Percentiles rank a stretch among this genome's conserved stretches.
These are phyloP conservation scores for Amphipoea oculea DNA, from an alignment of 2,888 invertebrate species.

Conservation along the genomic window DNA sequence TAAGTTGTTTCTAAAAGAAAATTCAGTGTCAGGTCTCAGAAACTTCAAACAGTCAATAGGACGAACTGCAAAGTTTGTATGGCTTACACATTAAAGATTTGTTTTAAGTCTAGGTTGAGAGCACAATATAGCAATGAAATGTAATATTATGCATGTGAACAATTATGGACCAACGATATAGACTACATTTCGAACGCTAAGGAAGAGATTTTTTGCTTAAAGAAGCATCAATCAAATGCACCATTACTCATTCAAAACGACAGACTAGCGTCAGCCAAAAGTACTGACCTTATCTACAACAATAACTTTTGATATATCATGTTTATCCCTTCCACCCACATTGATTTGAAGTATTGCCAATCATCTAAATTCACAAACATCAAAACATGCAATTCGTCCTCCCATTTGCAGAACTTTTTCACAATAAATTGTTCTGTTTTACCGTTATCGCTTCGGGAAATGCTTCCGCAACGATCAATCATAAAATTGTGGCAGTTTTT, in stretches of 20 bases:
- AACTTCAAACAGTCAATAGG: background rate
- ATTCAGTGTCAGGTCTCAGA: background rate
- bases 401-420: slow-evolving; percentile 61
- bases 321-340: slow-evolving; percentile 39
- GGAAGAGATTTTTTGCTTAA: slow-evolving; percentile 1
- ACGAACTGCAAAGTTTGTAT: background rate
- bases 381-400: slow-evolving; percentile 68
- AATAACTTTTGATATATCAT: slow-evolving; percentile 40
- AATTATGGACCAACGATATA: background rate
- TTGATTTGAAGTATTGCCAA: slow-evolving; percentile 63
- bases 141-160: background rate
- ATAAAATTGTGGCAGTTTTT: slow-evolving; percentile 68
- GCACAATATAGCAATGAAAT: background rate
- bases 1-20: background rate
- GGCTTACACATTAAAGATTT: background rate
- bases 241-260: slow-evolving; percentile 34
- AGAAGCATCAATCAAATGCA: slow-evolving; percentile 42
- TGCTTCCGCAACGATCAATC: slow-evolving; percentile 67
- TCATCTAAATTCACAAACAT: slow-evolving; percentile 66
- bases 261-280: slow-evolving; percentile 2
- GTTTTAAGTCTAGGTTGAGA: background rate
- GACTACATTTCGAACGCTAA: background rate
- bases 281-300: slow-evolving; percentile 24
- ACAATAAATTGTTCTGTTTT: slow-evolving; percentile 73
- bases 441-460: slow-evolving; percentile 71